A percentile compares a stretch with the other conserved stretches of the same genome.
phyloP scores from a whole-genome alignment of 2,797 vertebrate genomes.

The Dryobates pubescens region DNA sequence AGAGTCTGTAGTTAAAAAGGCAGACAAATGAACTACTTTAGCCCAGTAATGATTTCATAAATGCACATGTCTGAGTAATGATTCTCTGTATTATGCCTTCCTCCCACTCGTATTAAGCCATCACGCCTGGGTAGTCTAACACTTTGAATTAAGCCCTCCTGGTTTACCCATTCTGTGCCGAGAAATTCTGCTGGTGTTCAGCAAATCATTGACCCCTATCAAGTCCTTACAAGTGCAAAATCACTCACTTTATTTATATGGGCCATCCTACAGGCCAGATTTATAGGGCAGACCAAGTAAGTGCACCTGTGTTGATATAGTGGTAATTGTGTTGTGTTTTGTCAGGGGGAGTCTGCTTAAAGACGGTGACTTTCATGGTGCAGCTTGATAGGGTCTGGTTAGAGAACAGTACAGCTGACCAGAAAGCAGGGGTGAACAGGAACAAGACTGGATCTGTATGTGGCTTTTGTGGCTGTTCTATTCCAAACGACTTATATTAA shows the following conservation, averaged over 20 bases:
- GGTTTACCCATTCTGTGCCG: not conserved
- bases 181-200: slow-evolving; percentile 38
- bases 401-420: slow-evolving; percentile 1
- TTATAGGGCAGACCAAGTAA: slow-evolving; percentile 32
- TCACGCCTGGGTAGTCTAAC: slow-evolving; percentile 37
- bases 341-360: not conserved
- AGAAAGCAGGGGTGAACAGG: not conserved
- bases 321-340: not conserved
- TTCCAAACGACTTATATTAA: not conserved
- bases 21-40: slow-evolving; percentile 49
- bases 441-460: not conserved
- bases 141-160: slow-evolving; percentile 32
- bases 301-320: slow-evolving; percentile 34
- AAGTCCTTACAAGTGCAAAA: slow-evolving; percentile 29
- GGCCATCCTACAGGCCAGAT: slow-evolving; percentile 22
- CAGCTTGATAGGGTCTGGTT: slow-evolving; percentile 7
- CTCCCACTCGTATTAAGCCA: slow-evolving; percentile 47
- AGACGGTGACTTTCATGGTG: not conserved
- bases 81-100: slow-evolving; percentile 38
- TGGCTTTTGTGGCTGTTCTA: not conserved
- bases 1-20: slow-evolving; percentile 21
- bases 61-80: slow-evolving; percentile 37
- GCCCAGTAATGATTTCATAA: slow-evolving; percentile 59
- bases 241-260: slow-evolving; percentile 23
- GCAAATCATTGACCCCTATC: slow-evolving; percentile 25